phyloP scores from a whole-genome alignment of 2,888 invertebrate species.

The Cyclophora albipunctata region DNA sequence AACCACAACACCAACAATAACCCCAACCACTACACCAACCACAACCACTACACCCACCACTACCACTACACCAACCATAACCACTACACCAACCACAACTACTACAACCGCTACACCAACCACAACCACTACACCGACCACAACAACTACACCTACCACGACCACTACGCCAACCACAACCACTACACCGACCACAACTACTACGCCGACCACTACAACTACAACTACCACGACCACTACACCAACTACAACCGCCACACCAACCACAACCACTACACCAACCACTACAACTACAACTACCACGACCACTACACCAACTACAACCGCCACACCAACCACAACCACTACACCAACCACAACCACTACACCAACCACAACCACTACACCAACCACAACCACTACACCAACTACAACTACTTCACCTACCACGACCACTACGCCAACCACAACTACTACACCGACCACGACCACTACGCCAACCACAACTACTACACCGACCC shows the following conservation, averaged over 20 bases:
- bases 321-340: background rate
- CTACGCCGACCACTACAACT: constrained; percentile 1
- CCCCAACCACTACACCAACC: background rate
- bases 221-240: background rate
- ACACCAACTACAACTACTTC: background rate
- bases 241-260: constrained; percentile 2
- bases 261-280: constrained; percentile 1
- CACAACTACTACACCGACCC: background rate
- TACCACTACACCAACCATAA: background rate
- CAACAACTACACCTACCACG: too few relatives aligned
- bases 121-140: background rate
- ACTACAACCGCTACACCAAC: background rate
- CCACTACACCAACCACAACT: background rate
- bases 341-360: background rate
- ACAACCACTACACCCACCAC: background rate
- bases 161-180: background rate
- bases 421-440: constrained; percentile 2
- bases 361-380: constrained; percentile 3
- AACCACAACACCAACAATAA: background rate
- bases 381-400: constrained; percentile 1
- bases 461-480: background rate
- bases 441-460: background rate
- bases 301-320: background rate
- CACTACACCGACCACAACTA: background rate
- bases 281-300: background rate